A percentile compares a stretch with the other conserved stretches of the same genome.
Conservation (phyloP, 1,140 invertebrate species). For the Planococcus citri region DNA sequence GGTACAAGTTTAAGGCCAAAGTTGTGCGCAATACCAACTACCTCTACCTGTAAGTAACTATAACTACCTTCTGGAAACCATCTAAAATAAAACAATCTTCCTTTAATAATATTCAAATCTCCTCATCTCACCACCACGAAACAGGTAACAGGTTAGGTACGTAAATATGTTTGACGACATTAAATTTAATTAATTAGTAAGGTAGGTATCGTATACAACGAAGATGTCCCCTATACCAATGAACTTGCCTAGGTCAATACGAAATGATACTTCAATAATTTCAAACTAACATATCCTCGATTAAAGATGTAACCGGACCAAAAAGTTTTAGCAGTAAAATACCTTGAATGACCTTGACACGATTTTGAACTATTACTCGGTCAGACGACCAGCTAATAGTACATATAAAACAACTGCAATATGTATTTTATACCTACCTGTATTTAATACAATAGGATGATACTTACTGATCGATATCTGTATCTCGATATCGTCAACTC, state of each 20-base stretch:
- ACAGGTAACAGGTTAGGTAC: background rate
- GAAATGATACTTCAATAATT: constrained; percentile 3
- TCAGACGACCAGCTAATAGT: background rate
- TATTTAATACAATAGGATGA: background rate
- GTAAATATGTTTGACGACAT: background rate
- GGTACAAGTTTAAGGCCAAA: too few relatives aligned
- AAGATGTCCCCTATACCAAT: background rate
- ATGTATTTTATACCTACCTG: too few relatives aligned
- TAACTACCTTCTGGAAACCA: too few relatives aligned
- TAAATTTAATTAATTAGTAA: background rate
- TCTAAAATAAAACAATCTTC: too few relatives aligned
- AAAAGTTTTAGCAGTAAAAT: constrained; percentile 11
- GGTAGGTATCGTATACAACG: background rate
- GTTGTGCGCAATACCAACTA: too few relatives aligned
- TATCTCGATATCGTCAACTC: background rate
- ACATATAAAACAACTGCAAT: background rate
- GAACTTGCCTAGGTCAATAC: constrained; percentile 14
- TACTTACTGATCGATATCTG: background rate
- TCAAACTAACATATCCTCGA: background rate
- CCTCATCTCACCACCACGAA: background rate
- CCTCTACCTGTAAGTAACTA: too few relatives aligned
- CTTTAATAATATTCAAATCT: too few relatives aligned
- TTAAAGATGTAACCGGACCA: constrained; percentile 3
- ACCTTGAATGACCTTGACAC: constrained; percentile 16
- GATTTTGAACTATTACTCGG: constrained; percentile 12